Percentiles rank a stretch among this genome's conserved stretches.
phyloP scores from a whole-genome alignment of 2,888 invertebrate genomes.

The Cyrtodaria siliqua region DNA sequence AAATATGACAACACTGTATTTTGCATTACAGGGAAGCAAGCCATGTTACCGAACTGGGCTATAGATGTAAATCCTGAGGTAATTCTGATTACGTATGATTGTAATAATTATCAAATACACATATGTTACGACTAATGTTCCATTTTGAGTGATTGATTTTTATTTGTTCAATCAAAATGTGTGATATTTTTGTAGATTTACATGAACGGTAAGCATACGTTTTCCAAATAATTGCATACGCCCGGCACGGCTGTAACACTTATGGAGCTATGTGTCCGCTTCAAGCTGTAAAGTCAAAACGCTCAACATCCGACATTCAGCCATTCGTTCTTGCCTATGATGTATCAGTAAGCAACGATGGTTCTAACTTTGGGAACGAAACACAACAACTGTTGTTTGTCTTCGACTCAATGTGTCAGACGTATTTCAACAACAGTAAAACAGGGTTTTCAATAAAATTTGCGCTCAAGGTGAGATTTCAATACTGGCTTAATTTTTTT shows the following conservation, averaged over 20 bases:
- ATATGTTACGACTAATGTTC: neutral
- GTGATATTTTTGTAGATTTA: neutral
- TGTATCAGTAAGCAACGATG: conserved; percentile 12
- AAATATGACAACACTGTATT: too few relatives aligned
- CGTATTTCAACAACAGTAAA: neutral
- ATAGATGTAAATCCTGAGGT: too few relatives aligned
- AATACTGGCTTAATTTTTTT: neutral
- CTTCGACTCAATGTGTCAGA: conserved; percentile 12
- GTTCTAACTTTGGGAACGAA: neutral
- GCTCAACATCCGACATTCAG: neutral
- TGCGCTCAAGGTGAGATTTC: neutral
- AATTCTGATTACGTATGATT: too few relatives aligned
- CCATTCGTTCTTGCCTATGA: conserved; percentile 8
- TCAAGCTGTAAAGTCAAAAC: neutral
- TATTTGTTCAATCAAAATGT: neutral
- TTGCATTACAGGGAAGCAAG: too few relatives aligned
- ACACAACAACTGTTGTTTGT: conserved; percentile 1
- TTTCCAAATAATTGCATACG: neutral
- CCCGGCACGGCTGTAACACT: neutral
- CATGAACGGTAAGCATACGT: neutral
- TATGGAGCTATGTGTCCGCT: neutral
- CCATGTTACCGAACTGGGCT: too few relatives aligned
- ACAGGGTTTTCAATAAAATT: neutral
- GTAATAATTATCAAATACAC: too few relatives aligned
- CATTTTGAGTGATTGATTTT: neutral